Percentiles rank a stretch among this genome's conserved stretches.
phyloP scores from a whole-genome alignment of 2,797 vertebrate genomes.

The Sarcoramphus papa region DNA sequence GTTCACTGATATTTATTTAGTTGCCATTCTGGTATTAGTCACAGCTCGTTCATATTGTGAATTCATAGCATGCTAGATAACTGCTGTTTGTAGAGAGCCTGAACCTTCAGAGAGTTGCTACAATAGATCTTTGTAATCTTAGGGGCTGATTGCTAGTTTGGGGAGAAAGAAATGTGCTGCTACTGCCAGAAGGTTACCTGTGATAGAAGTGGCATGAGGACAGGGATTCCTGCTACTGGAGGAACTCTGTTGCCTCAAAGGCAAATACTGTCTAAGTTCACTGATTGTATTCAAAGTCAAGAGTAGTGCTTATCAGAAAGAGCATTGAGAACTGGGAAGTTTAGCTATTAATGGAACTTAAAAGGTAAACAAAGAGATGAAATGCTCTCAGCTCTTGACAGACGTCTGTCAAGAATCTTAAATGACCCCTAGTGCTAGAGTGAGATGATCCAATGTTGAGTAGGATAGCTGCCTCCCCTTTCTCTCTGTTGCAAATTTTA shows the following conservation, averaged over 20 bases:
- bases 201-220: not conserved
- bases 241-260: not conserved
- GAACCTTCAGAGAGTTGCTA: not conserved
- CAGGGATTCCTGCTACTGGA: not conserved
- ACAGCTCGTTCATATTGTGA: not conserved
- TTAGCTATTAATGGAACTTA: not conserved
- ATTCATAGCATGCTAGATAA: not conserved
- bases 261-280: not conserved
- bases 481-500: not conserved
- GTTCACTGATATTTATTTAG: not conserved
- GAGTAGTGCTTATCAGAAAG: not conserved
- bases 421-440: not conserved
- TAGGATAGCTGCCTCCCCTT: not conserved
- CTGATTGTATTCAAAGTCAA: not conserved
- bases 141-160: not conserved
- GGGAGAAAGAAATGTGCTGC: not conserved
- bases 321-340: not conserved
- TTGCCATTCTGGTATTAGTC: not conserved
- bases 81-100: not conserved
- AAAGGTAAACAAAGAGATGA: not conserved
- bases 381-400: not conserved
- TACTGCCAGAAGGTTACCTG: not conserved
- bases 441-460: not conserved
- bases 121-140: not conserved
- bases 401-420: not conserved